Percentiles rank a stretch among this genome's conserved stretches.
phyloP scores from a whole-genome alignment of 2,888 invertebrate species.

The Apamea monoglypha region DNA sequence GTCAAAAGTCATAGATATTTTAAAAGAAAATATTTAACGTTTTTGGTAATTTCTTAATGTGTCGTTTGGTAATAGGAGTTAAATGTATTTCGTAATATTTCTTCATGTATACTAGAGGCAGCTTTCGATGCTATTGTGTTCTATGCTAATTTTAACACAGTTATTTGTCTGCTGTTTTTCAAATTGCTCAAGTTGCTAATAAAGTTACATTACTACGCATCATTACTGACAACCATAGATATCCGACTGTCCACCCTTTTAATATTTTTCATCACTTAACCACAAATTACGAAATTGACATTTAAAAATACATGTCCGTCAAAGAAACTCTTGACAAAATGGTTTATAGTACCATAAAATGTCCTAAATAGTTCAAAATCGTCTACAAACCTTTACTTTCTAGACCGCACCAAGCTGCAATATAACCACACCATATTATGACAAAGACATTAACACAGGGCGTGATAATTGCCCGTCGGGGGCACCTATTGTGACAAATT shows the following conservation, averaged over 20 bases:
- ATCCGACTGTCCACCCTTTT: too few species aligned
- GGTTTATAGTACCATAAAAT: background rate
- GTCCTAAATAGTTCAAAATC: background rate
- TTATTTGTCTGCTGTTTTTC: slow-evolving; percentile 13
- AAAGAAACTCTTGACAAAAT: background rate
- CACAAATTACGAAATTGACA: background rate
- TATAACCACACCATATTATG: slow-evolving; percentile 71
- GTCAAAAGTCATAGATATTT: slow-evolving; percentile 65
- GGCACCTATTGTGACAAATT: slow-evolving; percentile 85
- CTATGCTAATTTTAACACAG: slow-evolving; percentile 58
- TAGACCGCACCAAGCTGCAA: slow-evolving; percentile 38
- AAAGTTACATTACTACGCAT: slow-evolving; percentile 3
- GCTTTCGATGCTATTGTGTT: slow-evolving; percentile 46
- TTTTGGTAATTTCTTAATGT: slow-evolving; percentile 24
- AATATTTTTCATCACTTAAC: background rate
- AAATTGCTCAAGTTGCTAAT: slow-evolving; percentile 8
- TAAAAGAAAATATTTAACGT: slow-evolving; percentile 30
- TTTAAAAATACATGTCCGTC: background rate
- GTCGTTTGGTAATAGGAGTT: slow-evolving; percentile 20
- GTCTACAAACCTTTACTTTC: background rate
- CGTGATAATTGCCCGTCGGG: slow-evolving; percentile 85
- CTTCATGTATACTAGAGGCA: slow-evolving; percentile 20
- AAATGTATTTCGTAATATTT: slow-evolving; percentile 37
- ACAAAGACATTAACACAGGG: slow-evolving; percentile 86
- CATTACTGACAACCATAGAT: background rate